Base-by-base conservation (phyloP, 2,797 vertebrate genomes). In the Selene dorsalis region DNA sequence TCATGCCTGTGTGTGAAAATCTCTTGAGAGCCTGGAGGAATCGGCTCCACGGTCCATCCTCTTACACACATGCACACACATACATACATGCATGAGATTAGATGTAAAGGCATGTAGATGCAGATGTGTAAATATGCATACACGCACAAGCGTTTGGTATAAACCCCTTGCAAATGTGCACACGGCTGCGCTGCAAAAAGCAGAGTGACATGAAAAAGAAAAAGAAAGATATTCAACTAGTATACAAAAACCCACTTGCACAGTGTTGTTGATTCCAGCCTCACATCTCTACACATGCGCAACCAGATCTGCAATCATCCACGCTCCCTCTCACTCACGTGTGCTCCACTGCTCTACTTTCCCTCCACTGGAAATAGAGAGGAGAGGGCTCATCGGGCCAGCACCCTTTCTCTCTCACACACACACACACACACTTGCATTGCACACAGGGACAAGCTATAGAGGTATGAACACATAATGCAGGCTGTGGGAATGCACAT, bases 281-380 rank as follows among this genome's bases (percentile, higher is more conserved):
- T 82, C 73, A 61, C 70, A 72, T 75, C 69, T 52, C 64, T 56
- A 73, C 84, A 85, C 88, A 90, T 87, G 90, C 83, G 75, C 89
- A 69, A 55, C 61, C 28, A 75, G 66, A 84, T 82, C 57, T 72
- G 56, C 66, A 84, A 86, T 91, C 68, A 88, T 83, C 84, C 91
- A 88, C 53, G 69, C 83, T 88, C 83, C 71, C 58, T 66, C 83
- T 80, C 64, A 48, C 82, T 93, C 91, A 93, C 88, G 87, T 93
- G 92, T 81, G 92, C 76, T 91, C 92, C 87, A 93, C 86, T 94
- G 90, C 91, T 94, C 92, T 91, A 93, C 88, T 93, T 92, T 91
- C 73, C 68, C 63, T 76, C 76, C 68, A 84, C 63, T 71, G 63
- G 73, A 90, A 75, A 69, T 69, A 66, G 60, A 77, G 75, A 87